These are phyloP conservation scores for Numenius arquata DNA, from an alignment of 2,113 vertebrate species.

Conservation along the genomic window DNA sequence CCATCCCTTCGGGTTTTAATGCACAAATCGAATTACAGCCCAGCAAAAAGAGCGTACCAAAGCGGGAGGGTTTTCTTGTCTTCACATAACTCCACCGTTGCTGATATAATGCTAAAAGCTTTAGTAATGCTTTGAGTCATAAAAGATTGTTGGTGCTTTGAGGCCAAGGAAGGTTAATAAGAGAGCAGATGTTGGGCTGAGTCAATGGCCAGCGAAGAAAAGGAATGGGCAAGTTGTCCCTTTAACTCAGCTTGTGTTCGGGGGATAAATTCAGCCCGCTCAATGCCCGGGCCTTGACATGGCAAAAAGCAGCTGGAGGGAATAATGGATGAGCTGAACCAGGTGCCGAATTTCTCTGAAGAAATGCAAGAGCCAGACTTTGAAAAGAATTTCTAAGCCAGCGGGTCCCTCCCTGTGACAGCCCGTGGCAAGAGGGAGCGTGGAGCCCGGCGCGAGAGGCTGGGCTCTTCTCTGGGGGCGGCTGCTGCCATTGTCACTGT, in stretches of 20 bases:
- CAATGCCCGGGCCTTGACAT: neutral
- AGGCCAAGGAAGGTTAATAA: neutral
- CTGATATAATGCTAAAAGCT: neutral
- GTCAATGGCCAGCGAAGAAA: conserved; percentile 1
- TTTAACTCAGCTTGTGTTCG: neutral
- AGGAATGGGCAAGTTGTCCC: neutral
- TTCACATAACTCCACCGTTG: neutral
- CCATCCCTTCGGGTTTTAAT: neutral
- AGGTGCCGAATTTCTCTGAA: neutral
- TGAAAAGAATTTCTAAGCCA: neutral
- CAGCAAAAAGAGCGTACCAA: neutral
- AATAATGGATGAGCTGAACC: conserved; percentile 26
- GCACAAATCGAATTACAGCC: neutral
- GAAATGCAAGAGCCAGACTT: neutral
- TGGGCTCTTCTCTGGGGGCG: neutral
- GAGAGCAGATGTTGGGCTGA: conserved; percentile 37
- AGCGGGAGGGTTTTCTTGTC: neutral
- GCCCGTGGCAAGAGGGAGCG: neutral
- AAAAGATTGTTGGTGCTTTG: neutral
- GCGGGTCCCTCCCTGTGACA: neutral
- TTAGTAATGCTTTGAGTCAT: neutral
- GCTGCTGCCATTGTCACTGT: neutral
- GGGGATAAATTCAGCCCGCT: neutral
- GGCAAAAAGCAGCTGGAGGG: conserved; percentile 18
- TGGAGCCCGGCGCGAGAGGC: rapidly evolving